Percentiles rank a stretch among this genome's conserved stretches.
These are phyloP conservation scores for Artibeus lituratus DNA, from an alignment of 2,797 vertebrate genomes.

Conservation along the genomic window DNA sequence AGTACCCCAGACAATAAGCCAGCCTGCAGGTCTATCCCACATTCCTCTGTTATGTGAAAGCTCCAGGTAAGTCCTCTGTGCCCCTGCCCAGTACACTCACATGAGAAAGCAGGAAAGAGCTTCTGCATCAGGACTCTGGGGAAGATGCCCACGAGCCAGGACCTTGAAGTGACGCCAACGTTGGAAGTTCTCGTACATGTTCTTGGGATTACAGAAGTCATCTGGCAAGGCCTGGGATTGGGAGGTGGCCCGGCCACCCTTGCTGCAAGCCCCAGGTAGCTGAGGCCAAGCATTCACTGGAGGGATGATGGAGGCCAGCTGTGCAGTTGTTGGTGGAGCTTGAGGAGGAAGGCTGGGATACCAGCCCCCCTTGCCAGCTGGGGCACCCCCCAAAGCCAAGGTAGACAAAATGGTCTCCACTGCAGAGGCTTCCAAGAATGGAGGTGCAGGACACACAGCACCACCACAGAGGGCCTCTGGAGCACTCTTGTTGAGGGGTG, in stretches of 20 bases:
- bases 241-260: neutral
- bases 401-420: neutral
- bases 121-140: conserved; percentile 40
- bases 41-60: neutral
- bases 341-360: no score
- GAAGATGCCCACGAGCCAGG: conserved; percentile 51
- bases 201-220: conserved; percentile 43
- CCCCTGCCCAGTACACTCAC: conserved; percentile 36
- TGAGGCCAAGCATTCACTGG: neutral
- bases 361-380: neutral
- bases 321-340: neutral
- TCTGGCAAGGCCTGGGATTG: neutral
- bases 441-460: neutral
- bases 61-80: no score
- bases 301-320: neutral
- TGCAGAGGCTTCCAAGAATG: neutral
- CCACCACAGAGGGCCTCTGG: neutral
- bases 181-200: conserved; percentile 66
- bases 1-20: neutral
- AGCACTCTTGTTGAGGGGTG: neutral
- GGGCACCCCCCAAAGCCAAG: neutral
- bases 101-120: conserved; percentile 77
- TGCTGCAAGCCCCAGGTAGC: neutral
- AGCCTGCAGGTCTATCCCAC: neutral
- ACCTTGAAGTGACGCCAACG: conserved; percentile 69